Conservation (phyloP, 2,888 invertebrate species). For the Microctonus aethiopoides region DNA sequence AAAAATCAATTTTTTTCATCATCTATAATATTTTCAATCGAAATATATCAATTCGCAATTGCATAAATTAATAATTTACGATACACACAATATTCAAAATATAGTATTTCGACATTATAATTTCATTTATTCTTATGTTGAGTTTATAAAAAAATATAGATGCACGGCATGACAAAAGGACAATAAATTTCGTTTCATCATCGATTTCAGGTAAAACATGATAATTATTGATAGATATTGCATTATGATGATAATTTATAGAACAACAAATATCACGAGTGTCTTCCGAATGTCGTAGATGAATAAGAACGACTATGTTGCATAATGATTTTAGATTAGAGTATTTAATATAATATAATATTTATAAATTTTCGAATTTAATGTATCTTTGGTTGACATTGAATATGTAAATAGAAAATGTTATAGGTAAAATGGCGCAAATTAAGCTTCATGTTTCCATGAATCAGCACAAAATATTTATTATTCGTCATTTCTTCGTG, state of each 20-base stretch:
- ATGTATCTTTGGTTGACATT: not conserved
- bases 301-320: not conserved
- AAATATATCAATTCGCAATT: not conserved
- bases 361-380: not conserved
- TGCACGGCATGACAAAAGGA: not conserved
- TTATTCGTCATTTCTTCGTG: not conserved
- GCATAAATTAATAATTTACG: not conserved
- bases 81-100: no score
- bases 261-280: conserved; percentile 58
- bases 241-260: not conserved
- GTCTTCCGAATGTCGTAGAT: conserved; percentile 51
- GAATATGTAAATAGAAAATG: not conserved
- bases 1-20: not conserved
- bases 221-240: not conserved
- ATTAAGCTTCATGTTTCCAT: not conserved
- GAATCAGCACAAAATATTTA: not conserved
- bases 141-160: not conserved
- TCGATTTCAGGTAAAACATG: not conserved
- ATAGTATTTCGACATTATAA: no score
- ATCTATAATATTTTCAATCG: no score
- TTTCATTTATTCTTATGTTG: no score
- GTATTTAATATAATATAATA: not conserved
- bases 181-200: not conserved
- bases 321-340: not conserved
- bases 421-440: not conserved